Conservation (phyloP, 2,888 invertebrate genomes). For the Ectemnius cavifrons region DNA sequence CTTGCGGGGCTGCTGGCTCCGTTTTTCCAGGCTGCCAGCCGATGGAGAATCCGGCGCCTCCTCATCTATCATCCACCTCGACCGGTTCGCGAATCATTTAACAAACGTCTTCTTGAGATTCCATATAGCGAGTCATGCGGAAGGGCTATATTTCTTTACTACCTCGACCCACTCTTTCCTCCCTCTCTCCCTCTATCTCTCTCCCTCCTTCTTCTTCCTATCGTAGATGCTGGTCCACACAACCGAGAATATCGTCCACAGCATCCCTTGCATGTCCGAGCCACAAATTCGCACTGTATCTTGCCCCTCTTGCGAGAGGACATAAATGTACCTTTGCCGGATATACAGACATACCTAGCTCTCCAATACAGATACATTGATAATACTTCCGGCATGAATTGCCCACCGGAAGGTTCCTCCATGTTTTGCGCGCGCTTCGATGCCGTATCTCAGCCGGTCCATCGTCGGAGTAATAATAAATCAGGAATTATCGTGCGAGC, state of each 20-base stretch:
- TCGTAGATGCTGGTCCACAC: neutral
- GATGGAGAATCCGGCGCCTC: constrained; percentile 48
- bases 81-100: constrained; percentile 58
- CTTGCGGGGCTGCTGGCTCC: constrained; percentile 53
- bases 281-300: too few relatives aligned
- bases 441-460: constrained; percentile 15
- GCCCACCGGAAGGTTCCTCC: too few relatives aligned
- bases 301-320: too few relatives aligned
- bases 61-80: constrained; percentile 61
- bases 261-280: too few relatives aligned
- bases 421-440: too few relatives aligned
- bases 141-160: constrained; percentile 14
- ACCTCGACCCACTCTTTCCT: constrained; percentile 18
- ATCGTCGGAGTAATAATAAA: constrained; percentile 36
- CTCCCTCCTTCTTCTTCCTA: neutral
- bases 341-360: too few relatives aligned
- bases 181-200: neutral
- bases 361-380: too few relatives aligned
- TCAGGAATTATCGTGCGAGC: constrained; percentile 41
- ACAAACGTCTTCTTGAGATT: constrained; percentile 62
- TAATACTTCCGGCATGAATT: too few relatives aligned
- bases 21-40: constrained; percentile 58
- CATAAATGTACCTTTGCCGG: too few relatives aligned
- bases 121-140: constrained; percentile 50
- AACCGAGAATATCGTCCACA: too few relatives aligned